Evolutionary conservation across 2,113 vertebrate species (phyloP).

Genomic region (Poeciliopsis retropinna): DNA sequence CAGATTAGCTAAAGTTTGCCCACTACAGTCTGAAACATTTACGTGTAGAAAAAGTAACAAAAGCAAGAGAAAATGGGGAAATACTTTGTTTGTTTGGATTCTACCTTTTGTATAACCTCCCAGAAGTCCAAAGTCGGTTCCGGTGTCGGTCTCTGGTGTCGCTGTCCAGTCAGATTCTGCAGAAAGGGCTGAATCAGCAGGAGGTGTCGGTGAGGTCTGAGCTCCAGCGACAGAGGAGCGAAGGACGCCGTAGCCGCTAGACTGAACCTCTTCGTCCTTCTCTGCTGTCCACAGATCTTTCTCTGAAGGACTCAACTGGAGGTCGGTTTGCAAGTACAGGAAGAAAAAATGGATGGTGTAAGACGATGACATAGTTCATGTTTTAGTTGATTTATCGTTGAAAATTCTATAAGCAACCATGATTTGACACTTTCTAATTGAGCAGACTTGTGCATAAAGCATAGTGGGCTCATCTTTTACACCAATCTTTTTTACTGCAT

Average conservation of each 20-base stretch:
- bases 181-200: not conserved
- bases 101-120: conserved; percentile 42
- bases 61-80: too few relatives aligned
- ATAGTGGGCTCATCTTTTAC: too few relatives aligned
- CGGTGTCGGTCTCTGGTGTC: conserved; percentile 60
- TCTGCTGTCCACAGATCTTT: conserved; percentile 52
- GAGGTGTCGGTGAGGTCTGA: not conserved
- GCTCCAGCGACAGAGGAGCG: conserved; percentile 25
- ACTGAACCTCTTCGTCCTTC: conserved; percentile 46
- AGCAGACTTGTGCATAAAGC: too few relatives aligned
- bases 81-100: not conserved
- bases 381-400: too few relatives aligned
- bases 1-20: too few relatives aligned
- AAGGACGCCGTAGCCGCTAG: conserved; percentile 51
- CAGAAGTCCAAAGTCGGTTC: conserved; percentile 68
- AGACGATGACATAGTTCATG: too few relatives aligned
- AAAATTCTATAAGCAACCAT: too few relatives aligned
- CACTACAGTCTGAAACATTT: too few relatives aligned
- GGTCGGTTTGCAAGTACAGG: not conserved
- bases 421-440: too few relatives aligned
- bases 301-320: conserved; percentile 33
- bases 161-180: conserved; percentile 19
- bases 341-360: not conserved
- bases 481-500: too few relatives aligned
- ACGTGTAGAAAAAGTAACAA: too few relatives aligned